Base-by-base conservation (phyloP, 1,140 invertebrate genomes). In the Drosophila obscura region DNA sequence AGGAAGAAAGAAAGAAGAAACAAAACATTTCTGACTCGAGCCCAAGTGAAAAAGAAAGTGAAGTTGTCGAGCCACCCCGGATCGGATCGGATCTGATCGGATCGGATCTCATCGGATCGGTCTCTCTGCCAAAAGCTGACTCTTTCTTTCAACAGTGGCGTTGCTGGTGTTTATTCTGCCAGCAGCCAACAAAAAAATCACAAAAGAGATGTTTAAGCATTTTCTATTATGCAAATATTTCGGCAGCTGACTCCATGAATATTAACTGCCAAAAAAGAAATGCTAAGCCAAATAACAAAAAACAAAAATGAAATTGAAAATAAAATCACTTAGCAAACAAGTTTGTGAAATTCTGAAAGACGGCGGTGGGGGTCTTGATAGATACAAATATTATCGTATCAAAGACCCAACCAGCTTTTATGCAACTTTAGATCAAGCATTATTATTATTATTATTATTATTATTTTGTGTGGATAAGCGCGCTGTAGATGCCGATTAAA, bases 11-110 rank as follows among this genome's bases (percentile, higher is more conserved):
- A 74, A 49, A 50, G 24, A 26, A 50, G 22, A 41, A 31, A 57
- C 19, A 61, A 57, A 24, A 3, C 26, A 77, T 48, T 60, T 60
- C 59, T 52, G 61, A 48, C 45, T 39, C 35, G 4, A 39, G 35
- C 9, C 16, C 16, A 69, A 80, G 72, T 80, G 77, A 80, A 80
- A 80, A 81, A 80, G 78, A 80, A 80, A 80, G 78, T 80, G 73
- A 81, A 81, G 28, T 51, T 50, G 71, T 44, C 50, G 35, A 74
- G 55, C 53, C 11, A 44, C 15, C 41, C 50, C n/a, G 35, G 35
- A 39, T 39, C 35, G 35, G 11, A 39, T 39, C 3, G 35, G 35
- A 39, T 39, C 3, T 11, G 35, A 39, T 39, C 11, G 9, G 3
- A 11, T 35, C 31, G 31, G 3, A 0, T 35, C 31, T 8, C 3